Percentiles rank a stretch among this genome's conserved stretches.
These are phyloP conservation scores for Drosophila mojavensis DNA, from an alignment of 1,140 invertebrate species.

Conservation along the genomic window DNA sequence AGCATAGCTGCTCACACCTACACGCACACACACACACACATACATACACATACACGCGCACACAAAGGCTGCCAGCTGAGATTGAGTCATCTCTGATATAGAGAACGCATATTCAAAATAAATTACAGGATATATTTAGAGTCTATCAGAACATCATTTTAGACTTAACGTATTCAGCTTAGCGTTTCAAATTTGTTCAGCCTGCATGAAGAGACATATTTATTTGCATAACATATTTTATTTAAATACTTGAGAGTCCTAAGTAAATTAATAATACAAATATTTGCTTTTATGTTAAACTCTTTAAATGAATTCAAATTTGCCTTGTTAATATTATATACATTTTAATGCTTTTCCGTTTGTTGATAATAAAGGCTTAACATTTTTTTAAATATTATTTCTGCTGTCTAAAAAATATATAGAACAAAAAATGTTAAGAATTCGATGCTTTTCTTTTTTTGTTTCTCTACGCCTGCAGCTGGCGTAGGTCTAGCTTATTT, in stretches of 20 bases:
- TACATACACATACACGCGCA: conserved; percentile 7
- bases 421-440: too few species aligned
- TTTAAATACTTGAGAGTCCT: neutral
- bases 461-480: conserved; percentile 4
- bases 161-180: neutral
- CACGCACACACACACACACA: conserved; percentile 13
- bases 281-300: too few species aligned
- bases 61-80: conserved; percentile 20
- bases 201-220: neutral
- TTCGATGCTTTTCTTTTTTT: neutral
- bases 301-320: too few species aligned
- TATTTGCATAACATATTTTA: neutral
- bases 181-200: neutral
- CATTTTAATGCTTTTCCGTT: too few species aligned
- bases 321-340: neutral
- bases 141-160: too few species aligned
- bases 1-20: conserved; percentile 23
- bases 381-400: too few species aligned
- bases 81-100: neutral
- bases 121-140: too few species aligned
- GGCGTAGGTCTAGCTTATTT: conserved; percentile 38
- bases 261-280: too few species aligned
- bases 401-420: too few species aligned
- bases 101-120: too few species aligned
- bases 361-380: neutral